phyloP scores from a whole-genome alignment of 30 jellyfish, hydroid and myxozoan genomes.

The Aurelia sp. region DNA sequence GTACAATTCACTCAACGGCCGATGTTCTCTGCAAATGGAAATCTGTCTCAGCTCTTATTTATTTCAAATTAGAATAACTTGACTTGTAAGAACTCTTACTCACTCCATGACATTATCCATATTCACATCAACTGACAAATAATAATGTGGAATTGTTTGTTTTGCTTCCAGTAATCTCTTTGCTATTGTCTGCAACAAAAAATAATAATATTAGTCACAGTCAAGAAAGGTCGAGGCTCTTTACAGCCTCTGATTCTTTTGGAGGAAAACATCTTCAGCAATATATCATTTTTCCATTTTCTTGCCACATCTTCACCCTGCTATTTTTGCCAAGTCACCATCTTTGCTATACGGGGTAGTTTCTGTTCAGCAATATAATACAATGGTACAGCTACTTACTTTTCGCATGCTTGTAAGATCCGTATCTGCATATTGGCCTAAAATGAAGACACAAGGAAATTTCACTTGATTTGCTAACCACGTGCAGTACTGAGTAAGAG shows the following conservation, averaged over 20 bases:
- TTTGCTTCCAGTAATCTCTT: slow-evolving; percentile 91
- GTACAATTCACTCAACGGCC: too few species aligned
- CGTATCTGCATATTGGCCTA: slow-evolving; percentile 73
- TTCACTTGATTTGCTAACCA: neutral
- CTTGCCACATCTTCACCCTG: too few species aligned
- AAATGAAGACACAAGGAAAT: neutral
- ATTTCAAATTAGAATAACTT: too few species aligned
- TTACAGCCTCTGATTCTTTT: too few species aligned
- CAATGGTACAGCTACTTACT: slow-evolving; percentile 18
- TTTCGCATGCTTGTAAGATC: slow-evolving; percentile 86
- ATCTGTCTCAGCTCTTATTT: too few species aligned
- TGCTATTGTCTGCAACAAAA: slow-evolving; percentile 70
- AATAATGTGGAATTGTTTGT: slow-evolving; percentile 95
- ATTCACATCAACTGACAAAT: slow-evolving; percentile 83
- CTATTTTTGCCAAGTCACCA: neutral
- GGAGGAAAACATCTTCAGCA: too few species aligned
- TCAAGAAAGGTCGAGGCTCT: too few species aligned
- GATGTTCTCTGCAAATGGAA: too few species aligned
- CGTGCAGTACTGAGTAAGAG: neutral
- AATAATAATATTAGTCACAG: neutral
- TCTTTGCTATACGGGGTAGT: neutral
- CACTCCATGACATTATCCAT: slow-evolving; percentile 90
- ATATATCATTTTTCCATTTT: too few species aligned
- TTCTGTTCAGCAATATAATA: neutral
- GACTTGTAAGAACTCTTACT: neutral